These are phyloP conservation scores for Serilophus lunatus DNA, from an alignment of 2,113 vertebrate genomes.

Conservation along the genomic window DNA sequence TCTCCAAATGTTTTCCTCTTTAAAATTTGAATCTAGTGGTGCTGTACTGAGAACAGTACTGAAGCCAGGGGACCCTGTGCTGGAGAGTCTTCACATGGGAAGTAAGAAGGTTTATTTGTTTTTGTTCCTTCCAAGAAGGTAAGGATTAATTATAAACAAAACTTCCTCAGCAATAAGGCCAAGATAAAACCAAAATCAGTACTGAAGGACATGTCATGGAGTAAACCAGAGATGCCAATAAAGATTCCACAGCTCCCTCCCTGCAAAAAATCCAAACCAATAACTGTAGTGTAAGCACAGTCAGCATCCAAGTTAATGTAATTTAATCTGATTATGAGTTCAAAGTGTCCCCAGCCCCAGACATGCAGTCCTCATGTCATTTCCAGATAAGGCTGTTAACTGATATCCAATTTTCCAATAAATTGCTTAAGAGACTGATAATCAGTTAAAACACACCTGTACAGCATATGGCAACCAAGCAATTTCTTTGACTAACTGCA, in stretches of 20 bases:
- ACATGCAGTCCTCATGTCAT: neutral
- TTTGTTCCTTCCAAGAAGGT: neutral
- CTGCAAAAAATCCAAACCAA: neutral
- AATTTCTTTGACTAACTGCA: constrained; percentile 17
- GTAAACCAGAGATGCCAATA: neutral
- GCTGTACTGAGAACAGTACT: neutral
- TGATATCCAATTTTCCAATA: constrained; percentile 59
- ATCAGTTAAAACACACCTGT: constrained; percentile 51
- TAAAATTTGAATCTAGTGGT: neutral
- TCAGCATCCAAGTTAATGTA: neutral
- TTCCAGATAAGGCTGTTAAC: constrained; percentile 32
- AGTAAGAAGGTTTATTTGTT: neutral
- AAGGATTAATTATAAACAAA: neutral
- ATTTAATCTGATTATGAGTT: constrained; percentile 27
- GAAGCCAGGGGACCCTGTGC: neutral
- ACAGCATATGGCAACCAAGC: constrained; percentile 51
- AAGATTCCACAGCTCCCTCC: neutral
- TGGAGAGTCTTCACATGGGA: neutral
- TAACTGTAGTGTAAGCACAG: neutral
- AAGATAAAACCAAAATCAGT: neutral
- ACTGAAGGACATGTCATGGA: neutral
- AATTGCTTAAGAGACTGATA: constrained; percentile 42
- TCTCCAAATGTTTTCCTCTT: neutral
- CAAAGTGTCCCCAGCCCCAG: neutral
- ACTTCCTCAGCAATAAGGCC: neutral